Evolutionary conservation across 1,140 invertebrate genomes (phyloP).

Genomic region (Drosophila sechellia): DNA sequence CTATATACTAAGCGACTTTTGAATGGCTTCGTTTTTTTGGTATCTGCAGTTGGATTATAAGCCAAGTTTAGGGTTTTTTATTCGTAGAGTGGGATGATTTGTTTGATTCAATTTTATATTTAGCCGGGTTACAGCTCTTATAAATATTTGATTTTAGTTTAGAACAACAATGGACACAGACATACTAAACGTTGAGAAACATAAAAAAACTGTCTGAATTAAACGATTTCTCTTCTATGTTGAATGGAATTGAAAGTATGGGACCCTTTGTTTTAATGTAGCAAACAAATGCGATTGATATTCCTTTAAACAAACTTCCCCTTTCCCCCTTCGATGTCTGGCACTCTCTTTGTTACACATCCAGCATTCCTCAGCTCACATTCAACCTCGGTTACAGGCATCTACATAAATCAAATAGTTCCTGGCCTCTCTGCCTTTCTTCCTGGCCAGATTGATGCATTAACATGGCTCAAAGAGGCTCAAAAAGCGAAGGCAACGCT

Average conservation of each 20-base stretch:
- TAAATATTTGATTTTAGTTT: background rate
- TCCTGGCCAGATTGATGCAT: constrained; percentile 46
- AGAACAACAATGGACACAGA: too few species aligned
- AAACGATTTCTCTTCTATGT: background rate
- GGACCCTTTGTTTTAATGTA: too few species aligned
- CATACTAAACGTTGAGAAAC: background rate
- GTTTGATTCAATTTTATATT: background rate
- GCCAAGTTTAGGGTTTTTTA: background rate
- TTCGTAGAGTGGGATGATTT: background rate
- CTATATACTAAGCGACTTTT: constrained; percentile 16
- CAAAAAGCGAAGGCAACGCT: constrained; percentile 11
- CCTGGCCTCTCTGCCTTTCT: constrained; percentile 37
- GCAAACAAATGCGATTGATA: too few species aligned
- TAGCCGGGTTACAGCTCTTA: background rate
- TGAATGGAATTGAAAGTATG: too few species aligned
- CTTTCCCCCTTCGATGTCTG: background rate
- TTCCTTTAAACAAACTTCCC: background rate
- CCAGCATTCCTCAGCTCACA: constrained; percentile 21
- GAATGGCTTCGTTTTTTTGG: constrained; percentile 20
- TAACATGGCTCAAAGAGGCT: constrained; percentile 40
- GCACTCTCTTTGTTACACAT: constrained; percentile 23
- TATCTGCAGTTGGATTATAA: background rate
- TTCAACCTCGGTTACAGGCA: constrained; percentile 33
- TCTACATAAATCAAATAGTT: constrained; percentile 76
- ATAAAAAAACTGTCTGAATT: background rate